Evolutionary conservation across 2,888 invertebrate species (phyloP), one percentile per base, ranked within the genome.

Genomic region (Entomobrya multifasciata): DNA sequence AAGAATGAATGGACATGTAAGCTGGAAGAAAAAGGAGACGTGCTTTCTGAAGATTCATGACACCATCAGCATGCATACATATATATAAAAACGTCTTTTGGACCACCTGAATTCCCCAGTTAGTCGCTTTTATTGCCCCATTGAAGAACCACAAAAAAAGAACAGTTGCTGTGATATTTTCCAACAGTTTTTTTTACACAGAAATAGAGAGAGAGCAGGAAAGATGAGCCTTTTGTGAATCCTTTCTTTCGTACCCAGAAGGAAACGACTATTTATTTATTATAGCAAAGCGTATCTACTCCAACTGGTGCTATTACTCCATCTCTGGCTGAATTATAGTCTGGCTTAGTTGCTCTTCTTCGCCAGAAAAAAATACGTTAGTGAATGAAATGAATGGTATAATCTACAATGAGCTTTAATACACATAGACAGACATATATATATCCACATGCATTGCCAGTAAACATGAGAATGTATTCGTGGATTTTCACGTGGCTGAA

Each of bases 21-120:
- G 17, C 22, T 44, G 0, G 47, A 27, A 57, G 76, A 62, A 65
- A n/a, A n/a, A n/a, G n/a, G 11, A 47, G 55, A 62, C 74, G 70
- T 77, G 72, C 78, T 85, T 85, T 57, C 55, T 85, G 17, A 86
- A 74, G 79, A 79, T 79, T 79, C 79, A 86, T 74, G 86, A 44
- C 49, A 55, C 55, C 36, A 36, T 8, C n/a, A n/a, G 5, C n/a
- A 65, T 86, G 60, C 70, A 78, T 57, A 60, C 55, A 57, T 67
- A 85, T 85, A 84, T 22, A 52, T 36, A n/a, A 80, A 78, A 44
- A 36, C 72, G 60, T 27, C 55, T 85, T 60, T 44, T 60, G 72
- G 74, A 72, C 80, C 86, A 79, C 79, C 86, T 86, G 86, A 80
- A 86, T 79, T 86, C 74, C 80, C 79, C 62, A 80, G 79, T 86